Percentiles rank a stretch among this genome's conserved stretches.
phyloP scores from a whole-genome alignment of 2,113 vertebrate species.

The Pterocles burchelli region DNA sequence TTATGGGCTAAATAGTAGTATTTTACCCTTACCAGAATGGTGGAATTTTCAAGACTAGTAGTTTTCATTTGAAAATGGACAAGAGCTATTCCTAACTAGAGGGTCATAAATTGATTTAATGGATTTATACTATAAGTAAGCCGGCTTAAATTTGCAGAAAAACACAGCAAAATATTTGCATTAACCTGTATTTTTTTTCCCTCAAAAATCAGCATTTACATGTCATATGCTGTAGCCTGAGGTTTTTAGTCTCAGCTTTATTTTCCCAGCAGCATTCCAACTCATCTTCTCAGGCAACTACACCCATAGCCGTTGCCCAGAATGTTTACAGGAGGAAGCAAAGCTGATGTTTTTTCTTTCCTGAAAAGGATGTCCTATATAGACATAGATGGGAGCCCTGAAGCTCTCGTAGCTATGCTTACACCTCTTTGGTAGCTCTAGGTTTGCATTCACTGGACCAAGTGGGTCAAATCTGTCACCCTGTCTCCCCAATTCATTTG shows the following conservation, averaged over 20 bases:
- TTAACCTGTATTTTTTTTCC: not conserved
- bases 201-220: not conserved
- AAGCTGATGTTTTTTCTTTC: not conserved
- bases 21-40: not conserved
- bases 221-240: not conserved
- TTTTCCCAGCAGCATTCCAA: not conserved
- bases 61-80: not conserved
- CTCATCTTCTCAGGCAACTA: not conserved
- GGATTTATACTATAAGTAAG: not conserved
- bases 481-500: not conserved
- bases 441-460: not conserved
- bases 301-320: not conserved
- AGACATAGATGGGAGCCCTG: not conserved
- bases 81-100: not conserved
- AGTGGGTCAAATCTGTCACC: not conserved
- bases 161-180: not conserved
- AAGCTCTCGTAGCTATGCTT: not conserved
- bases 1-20: not conserved
- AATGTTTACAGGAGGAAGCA: not conserved
- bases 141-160: not conserved
- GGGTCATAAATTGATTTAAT: not conserved
- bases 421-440: not conserved
- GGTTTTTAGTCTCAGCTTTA: not conserved
- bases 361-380: not conserved
- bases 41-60: not conserved